Base-by-base conservation (phyloP, 2,113 vertebrate genomes). In the Catharus minimus region DNA sequence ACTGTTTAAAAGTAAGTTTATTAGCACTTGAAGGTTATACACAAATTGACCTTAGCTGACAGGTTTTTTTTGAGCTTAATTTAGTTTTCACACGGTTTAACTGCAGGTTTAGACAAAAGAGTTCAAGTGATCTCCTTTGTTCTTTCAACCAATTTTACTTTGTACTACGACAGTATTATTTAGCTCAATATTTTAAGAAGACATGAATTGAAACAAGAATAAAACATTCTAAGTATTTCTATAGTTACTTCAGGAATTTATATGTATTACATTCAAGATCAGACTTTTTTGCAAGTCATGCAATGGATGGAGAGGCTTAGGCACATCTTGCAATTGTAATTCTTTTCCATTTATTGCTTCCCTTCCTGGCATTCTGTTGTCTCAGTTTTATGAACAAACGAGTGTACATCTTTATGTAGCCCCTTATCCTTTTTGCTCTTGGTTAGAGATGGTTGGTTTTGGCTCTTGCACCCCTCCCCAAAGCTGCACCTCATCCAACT, bases 241-340 rank as follows among this genome's bases (percentile, higher is more conserved):
- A 9, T 66, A 49, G 22, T 79, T 64, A 23, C 32, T 64, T 20
- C 39, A 62, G 32, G 32, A 66, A 44, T 88, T 52, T 68, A 52
- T 52, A 18, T 13, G 2, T 47, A 9, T 17, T 65, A 18, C 4
- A 23, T 88, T 43, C 33, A 57, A 74, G 9, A 58, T 84, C 19
- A 52, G 18, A 14, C 15, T 15, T 50, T 72, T 88, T 82, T 79
- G 44, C 23, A 18, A 52, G 60, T 36, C 5, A 8, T 0, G 0
- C 26, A 8, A 14, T 62, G n/a, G 11, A 57, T 67, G 57, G 47
- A 50, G 39, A 50, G 28, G 36, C 23, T 72, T 60, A 50, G 30
- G 32, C 30, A 55, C 11, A 62, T 9, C 66, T n/a, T 4, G 13
- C 13, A 36, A 17, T 36, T 65, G 15, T 30, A 17, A 13, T 74